phyloP scores from a whole-genome alignment of 1,140 invertebrate species.

The Drosophila nasuta region DNA sequence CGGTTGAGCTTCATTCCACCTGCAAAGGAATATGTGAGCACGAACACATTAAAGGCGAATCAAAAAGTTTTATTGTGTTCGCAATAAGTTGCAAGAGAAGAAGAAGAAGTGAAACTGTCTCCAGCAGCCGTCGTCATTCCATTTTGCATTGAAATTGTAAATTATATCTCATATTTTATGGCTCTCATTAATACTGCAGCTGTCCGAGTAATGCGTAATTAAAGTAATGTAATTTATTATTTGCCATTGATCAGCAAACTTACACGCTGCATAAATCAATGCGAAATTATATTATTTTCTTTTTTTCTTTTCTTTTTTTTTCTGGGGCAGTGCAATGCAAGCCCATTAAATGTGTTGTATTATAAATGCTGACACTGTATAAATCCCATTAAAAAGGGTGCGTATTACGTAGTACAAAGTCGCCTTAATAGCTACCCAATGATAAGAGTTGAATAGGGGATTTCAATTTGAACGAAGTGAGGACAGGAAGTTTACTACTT shows the following conservation, averaged over 20 bases:
- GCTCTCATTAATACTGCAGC: conserved; percentile 57
- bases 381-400: background rate
- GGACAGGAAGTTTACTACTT: background rate
- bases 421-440: conserved; percentile 2
- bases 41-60: conserved; percentile 45
- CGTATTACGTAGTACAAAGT: background rate
- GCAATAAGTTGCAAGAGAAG: conserved; percentile 7
- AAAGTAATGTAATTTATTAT: conserved; percentile 82
- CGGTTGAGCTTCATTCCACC: conserved; percentile 32
- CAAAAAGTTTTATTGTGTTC: background rate
- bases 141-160: conserved; percentile 65
- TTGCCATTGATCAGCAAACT: conserved; percentile 80
- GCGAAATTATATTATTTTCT: conserved; percentile 51
- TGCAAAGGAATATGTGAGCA: conserved; percentile 11
- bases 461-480: background rate
- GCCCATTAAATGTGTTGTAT: conserved; percentile 36
- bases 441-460: background rate
- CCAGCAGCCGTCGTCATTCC: conserved; percentile 55
- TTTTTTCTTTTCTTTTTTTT: conserved; percentile 22
- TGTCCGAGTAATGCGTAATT: conserved; percentile 69
- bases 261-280: conserved; percentile 69
- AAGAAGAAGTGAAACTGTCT: conserved; percentile 50
- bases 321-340: no score
- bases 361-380: conserved; percentile 66
- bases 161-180: conserved; percentile 65